Base-by-base conservation (phyloP, 1,140 invertebrate genomes). In the Papilio aristodemus region DNA sequence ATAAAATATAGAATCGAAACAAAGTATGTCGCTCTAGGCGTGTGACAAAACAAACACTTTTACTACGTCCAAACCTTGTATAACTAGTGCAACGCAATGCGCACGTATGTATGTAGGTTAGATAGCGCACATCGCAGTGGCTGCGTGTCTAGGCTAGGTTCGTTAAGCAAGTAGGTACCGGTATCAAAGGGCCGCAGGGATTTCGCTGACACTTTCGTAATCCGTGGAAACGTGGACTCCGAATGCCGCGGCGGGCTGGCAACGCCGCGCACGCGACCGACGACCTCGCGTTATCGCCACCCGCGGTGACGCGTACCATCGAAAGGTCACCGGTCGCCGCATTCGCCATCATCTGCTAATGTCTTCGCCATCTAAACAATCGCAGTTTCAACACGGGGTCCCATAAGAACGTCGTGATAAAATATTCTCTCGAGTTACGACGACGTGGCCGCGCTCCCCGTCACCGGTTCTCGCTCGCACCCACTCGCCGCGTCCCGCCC, bases 231-330 rank as follows among this genome's bases (percentile, higher is more conserved):
- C 81, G 79, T 84, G 84, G 84, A 79, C 80, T 41, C 68, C 75
- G 75, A 81, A 78, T 81, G 72, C 76, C 73, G 80, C 71, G 59
- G 79, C 71, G 84, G 72, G 78, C 82, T 86, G 80, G 87, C 87
- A 90, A 90, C 87, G 81, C 71, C 85, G 86, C 86, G 71, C 79
- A 43, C 76, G 73, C 79, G 85, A 86, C 84, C 87, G 84, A 86
- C 86, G 86, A 89, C 88, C 83, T 89, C 87, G 79, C 75, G 78
- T 81, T 87, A 87, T 86, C 84, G 85, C 83, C 80, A 76, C 77
- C 78, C 84, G 83, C 84, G 78, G 80, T 82, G 84, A 80, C 80
- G 83, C 79, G 83, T 77, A 76, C 75, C 69, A 64, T 68, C 67
- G 79, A 89, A 88, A 88, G 88, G 86, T 89, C 88, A 87, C 78